Conservation (phyloP, 2,797 vertebrate species). For the Silurus aristotelis region DNA sequence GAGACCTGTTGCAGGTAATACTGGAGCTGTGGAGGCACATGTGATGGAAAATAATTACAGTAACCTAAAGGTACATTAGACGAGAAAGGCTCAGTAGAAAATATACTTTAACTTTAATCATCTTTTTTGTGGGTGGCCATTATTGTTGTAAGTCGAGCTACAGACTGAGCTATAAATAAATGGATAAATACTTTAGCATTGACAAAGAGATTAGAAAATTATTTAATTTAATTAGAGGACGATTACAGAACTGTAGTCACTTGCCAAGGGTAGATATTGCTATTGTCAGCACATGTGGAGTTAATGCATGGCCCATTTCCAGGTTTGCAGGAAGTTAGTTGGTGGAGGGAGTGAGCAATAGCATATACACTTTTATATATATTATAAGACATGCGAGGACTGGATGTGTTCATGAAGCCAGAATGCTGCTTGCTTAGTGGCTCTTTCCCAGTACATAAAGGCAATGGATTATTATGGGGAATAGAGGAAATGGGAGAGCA, state of each 20-base stretch:
- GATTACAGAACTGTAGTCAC: constrained; percentile 52
- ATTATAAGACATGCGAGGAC: constrained; percentile 74
- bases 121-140: background rate
- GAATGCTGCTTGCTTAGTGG: constrained; percentile 63
- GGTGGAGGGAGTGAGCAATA: constrained; percentile 75
- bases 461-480: constrained; percentile 19
- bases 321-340: constrained; percentile 68
- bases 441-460: constrained; percentile 68
- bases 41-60: background rate
- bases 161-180: background rate
- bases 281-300: constrained; percentile 68
- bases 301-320: constrained; percentile 70
- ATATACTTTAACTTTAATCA: background rate
- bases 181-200: background rate
- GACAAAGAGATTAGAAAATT: too few relatives aligned
- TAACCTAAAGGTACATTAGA: background rate
- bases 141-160: background rate
- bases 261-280: constrained; percentile 74
- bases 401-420: constrained; percentile 74
- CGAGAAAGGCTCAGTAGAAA: background rate
- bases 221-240: too few relatives aligned
- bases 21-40: constrained; percentile 65
- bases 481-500: constrained; percentile 57
- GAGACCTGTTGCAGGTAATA: constrained; percentile 72
- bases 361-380: constrained; percentile 76